phyloP scores from a whole-genome alignment of 35 echinoderm and acorn worm species.

The Lytechinus pictus region DNA sequence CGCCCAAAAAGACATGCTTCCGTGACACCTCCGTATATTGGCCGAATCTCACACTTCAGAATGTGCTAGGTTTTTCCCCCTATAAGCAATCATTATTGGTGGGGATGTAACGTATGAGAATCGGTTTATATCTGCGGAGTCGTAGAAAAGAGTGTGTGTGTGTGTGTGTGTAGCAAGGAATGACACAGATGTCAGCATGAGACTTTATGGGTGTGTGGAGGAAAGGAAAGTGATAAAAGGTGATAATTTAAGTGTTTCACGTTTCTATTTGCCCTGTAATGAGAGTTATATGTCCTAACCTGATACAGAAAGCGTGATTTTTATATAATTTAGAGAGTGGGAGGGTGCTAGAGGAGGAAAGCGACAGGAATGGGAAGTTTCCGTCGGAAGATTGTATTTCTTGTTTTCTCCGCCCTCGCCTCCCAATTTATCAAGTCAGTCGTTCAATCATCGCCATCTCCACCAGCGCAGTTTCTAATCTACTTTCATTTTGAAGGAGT shows the following conservation, averaged over 20 bases:
- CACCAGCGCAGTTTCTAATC: conserved; percentile 38
- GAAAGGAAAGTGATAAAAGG: not conserved
- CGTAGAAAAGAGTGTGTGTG: not conserved
- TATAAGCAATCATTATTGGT: not conserved
- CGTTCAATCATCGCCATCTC: conserved; percentile 34
- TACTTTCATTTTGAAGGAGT: conserved; percentile 14
- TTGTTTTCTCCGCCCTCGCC: conserved; percentile 35
- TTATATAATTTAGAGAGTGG: not conserved
- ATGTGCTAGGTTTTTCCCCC: not conserved
- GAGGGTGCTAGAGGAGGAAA: not conserved
- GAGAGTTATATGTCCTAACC: conserved; percentile 1
- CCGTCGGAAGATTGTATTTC: not conserved
- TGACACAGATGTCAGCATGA: not conserved
- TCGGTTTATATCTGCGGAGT: not conserved
- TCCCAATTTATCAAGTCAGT: conserved; percentile 10
- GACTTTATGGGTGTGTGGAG: not conserved
- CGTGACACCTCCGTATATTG: not conserved
- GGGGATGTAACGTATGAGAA: not conserved
- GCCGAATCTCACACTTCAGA: not conserved
- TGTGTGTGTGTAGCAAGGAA: not conserved
- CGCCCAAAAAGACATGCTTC: not conserved
- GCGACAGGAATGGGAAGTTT: not conserved
- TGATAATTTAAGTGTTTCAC: not conserved
- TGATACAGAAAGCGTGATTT: conserved; percentile 28
- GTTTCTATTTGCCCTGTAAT: not conserved